Conservation (phyloP, 2,797 vertebrate genomes). For the Gallinago stenura region DNA sequence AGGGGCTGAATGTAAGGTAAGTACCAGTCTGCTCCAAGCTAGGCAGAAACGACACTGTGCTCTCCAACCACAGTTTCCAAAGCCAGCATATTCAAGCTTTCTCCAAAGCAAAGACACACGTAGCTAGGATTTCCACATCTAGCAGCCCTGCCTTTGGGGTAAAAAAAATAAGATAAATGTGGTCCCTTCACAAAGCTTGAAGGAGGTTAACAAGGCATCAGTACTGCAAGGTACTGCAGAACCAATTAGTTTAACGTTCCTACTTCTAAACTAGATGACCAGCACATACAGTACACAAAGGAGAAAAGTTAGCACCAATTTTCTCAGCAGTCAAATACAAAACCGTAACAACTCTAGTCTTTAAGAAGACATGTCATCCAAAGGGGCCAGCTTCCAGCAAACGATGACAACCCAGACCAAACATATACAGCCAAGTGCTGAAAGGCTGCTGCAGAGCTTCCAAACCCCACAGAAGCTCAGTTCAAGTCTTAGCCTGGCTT, state of each 20-base stretch:
- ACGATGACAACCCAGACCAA: neutral
- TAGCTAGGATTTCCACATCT: neutral
- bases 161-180: neutral
- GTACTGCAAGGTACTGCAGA: neutral
- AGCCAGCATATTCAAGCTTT: neutral
- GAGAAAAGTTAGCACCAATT: neutral
- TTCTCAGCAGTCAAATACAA: neutral
- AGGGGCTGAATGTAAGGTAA: neutral
- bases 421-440: accelerated
- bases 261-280: neutral
- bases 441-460: neutral
- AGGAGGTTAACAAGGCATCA: neutral
- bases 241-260: neutral
- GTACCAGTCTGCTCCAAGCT: neutral
- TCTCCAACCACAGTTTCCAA: neutral
- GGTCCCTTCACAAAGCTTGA: neutral
- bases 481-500: neutral
- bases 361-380: neutral
- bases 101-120: neutral
- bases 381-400: neutral
- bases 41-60: neutral
- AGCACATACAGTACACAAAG: neutral
- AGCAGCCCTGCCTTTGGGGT: neutral
- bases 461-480: neutral
- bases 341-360: neutral